Percentiles rank a stretch among this genome's conserved stretches.
phyloP scores from a whole-genome alignment of 2,113 vertebrate species.

The Cepphus grylle region DNA sequence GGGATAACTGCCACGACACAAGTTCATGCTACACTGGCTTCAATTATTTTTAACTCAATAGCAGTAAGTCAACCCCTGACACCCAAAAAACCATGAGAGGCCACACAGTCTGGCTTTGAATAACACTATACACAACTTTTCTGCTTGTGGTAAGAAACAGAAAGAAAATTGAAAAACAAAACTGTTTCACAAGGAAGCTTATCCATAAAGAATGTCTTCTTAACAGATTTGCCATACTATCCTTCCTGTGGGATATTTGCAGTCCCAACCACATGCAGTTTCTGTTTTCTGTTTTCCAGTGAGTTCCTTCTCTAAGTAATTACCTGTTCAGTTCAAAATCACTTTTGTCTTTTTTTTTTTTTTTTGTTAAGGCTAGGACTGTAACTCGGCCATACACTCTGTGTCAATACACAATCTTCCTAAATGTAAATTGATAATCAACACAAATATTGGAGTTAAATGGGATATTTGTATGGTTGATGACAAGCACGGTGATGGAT shows the following conservation, averaged over 20 bases:
- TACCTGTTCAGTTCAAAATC: not conserved
- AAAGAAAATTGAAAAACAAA: not conserved
- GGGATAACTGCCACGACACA: not conserved
- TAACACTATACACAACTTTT: not conserved
- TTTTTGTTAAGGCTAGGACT: not conserved
- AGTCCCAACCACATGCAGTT: not conserved
- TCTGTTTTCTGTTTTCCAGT: not conserved
- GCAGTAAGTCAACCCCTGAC: not conserved
- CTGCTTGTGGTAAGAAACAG: not conserved
- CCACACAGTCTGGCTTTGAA: not conserved
- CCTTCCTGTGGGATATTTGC: not conserved
- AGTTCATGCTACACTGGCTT: not conserved
- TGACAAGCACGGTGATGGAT: not conserved
- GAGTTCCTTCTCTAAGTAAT: not conserved
- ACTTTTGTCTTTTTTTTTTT: not conserved
- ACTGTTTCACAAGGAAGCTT: not conserved
- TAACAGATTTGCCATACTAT: not conserved
- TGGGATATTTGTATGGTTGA: not conserved
- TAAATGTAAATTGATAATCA: not conserved
- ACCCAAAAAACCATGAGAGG: not conserved
- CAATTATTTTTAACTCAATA: not conserved
- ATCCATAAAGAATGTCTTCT: fast-evolving
- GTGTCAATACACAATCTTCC: not conserved
- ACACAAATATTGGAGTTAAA: not conserved
- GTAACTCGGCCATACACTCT: not conserved